phyloP scores from a whole-genome alignment of 2,113 vertebrate species.

The Platanista minor region DNA sequence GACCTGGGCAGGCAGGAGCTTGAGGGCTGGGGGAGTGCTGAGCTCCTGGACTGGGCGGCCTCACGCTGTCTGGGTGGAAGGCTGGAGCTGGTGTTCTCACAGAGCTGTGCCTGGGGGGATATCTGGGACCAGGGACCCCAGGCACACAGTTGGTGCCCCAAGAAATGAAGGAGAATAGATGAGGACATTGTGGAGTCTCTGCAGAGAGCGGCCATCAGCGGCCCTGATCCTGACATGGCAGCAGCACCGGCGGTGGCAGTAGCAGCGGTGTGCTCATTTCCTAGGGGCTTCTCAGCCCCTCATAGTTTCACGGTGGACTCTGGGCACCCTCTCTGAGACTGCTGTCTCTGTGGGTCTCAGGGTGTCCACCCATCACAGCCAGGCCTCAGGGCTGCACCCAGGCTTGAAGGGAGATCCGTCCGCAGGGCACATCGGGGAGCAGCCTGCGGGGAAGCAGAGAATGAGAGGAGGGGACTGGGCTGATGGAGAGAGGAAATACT shows the following conservation, averaged over 20 bases:
- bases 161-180: not conserved
- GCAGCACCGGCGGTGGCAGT: not conserved
- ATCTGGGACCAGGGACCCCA: not conserved
- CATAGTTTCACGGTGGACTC: not conserved
- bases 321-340: not conserved
- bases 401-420: not conserved
- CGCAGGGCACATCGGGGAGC: not conserved
- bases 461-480: accelerated
- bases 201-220: not conserved
- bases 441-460: not conserved
- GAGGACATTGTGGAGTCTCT: not conserved
- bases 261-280: not conserved
- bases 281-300: not conserved
- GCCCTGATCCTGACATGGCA: accelerated
- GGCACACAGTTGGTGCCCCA: not conserved
- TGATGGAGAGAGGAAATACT: not conserved
- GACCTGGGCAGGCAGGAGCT: not conserved
- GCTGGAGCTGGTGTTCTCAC: not conserved
- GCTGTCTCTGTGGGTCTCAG: not conserved
- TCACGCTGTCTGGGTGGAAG: not conserved
- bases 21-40: too few relatives aligned
- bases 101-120: not conserved
- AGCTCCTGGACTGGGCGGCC: not conserved
- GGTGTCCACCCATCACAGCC: not conserved
- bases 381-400: not conserved